Conservation (phyloP, 2,888 invertebrate genomes). For the Hanleya hanleyi region DNA sequence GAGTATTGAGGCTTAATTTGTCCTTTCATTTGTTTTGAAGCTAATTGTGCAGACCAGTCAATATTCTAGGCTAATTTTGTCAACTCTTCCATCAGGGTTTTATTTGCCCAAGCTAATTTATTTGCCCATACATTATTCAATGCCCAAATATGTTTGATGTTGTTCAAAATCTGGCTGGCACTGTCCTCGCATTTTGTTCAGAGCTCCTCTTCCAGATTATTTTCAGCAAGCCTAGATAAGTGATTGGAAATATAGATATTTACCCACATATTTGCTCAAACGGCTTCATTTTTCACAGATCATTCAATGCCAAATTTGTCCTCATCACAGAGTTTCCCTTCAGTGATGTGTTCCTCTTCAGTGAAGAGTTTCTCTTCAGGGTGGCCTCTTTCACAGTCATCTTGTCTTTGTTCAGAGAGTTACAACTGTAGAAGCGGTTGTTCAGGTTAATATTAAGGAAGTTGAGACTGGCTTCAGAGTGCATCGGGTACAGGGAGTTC, state of each 20-base stretch:
- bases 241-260: neutral
- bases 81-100: too few relatives aligned
- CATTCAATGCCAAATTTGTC: constrained; percentile 33
- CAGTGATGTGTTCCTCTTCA: constrained; percentile 1
- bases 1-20: too few relatives aligned
- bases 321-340: constrained; percentile 18
- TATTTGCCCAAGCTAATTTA: too few relatives aligned
- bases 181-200: too few relatives aligned
- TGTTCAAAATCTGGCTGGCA: too few relatives aligned
- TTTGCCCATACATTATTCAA: too few relatives aligned
- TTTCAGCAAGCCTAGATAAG: too few relatives aligned
- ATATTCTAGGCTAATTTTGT: too few relatives aligned
- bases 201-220: too few relatives aligned
- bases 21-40: too few relatives aligned
- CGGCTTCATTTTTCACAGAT: constrained; percentile 14
- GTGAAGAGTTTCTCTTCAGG: constrained; percentile 38
- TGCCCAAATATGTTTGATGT: too few relatives aligned
- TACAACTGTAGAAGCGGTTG: constrained; percentile 26
- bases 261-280: neutral
- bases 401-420: constrained; percentile 37
- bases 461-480: constrained; percentile 30
- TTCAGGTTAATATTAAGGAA: constrained; percentile 17
- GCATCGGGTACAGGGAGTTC: constrained; percentile 20
- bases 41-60: too few relatives aligned
- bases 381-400: constrained; percentile 47